phyloP scores from a whole-genome alignment of 2,888 invertebrate genomes.

The Zygogramma bicolorata region DNA sequence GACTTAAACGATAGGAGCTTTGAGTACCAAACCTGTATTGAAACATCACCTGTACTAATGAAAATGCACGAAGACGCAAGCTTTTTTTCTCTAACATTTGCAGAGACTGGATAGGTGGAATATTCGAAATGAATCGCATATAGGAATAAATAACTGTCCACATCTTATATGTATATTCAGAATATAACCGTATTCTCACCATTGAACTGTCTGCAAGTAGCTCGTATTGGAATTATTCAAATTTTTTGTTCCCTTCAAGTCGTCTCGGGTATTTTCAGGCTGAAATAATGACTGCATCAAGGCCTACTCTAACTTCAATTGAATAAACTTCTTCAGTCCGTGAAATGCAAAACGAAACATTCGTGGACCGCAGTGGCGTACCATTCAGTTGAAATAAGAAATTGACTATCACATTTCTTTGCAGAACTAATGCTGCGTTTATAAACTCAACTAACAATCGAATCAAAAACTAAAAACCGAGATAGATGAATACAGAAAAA shows the following conservation, averaged over 20 bases:
- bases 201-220: conserved; percentile 20
- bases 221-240: conserved; percentile 18
- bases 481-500: too few relatives aligned
- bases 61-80: not conserved
- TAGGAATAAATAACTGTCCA: not conserved
- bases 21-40: too few relatives aligned
- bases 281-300: conserved; percentile 12
- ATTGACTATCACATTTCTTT: too few relatives aligned
- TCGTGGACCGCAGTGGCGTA: not conserved
- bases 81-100: not conserved
- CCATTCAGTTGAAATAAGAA: too few relatives aligned
- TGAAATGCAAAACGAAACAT: conserved; percentile 3
- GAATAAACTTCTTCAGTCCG: not conserved
- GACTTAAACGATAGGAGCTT: too few relatives aligned
- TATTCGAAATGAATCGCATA: not conserved
- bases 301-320: conserved; percentile 6
- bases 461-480: too few relatives aligned
- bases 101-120: not conserved
- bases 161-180: conserved; percentile 9
- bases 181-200: conserved; percentile 19
- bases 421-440: too few relatives aligned
- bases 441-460: too few relatives aligned
- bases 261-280: conserved; percentile 1
- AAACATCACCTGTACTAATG: not conserved
- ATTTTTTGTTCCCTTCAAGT: conserved; percentile 15